A percentile compares a stretch with the other conserved stretches of the same genome.
These are phyloP conservation scores for Leptinotarsa juncta DNA, from an alignment of 2,888 invertebrate genomes.

Conservation along the genomic window DNA sequence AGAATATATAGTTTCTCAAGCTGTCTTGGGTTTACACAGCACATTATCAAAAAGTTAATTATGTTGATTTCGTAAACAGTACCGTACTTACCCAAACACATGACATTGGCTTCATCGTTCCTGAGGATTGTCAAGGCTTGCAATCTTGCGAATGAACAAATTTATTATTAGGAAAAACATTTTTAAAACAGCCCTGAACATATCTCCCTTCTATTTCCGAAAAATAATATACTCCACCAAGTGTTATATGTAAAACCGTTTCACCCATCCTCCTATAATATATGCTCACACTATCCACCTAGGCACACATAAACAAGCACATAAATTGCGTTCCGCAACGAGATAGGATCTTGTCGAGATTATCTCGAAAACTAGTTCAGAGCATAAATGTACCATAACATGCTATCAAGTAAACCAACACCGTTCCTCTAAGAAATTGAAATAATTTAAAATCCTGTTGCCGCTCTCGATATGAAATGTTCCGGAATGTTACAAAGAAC, in stretches of 20 bases:
- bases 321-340: constrained; percentile 40
- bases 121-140: no score
- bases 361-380: constrained; percentile 36
- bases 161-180: no score
- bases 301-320: constrained; percentile 29
- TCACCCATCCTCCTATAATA: not conserved
- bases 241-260: constrained; percentile 8
- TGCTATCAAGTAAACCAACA: constrained; percentile 32
- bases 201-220: not conserved
- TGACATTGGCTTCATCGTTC: no score
- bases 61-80: no score
- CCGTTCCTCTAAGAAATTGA: constrained; percentile 30
- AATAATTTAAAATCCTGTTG: constrained; percentile 27
- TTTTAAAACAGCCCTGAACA: no score
- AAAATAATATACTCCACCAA: not conserved
- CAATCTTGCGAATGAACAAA: no score
- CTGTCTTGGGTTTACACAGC: no score
- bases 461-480: not conserved
- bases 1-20: no score
- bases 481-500: not conserved
- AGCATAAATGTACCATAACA: constrained; percentile 37
- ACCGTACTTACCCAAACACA: no score
- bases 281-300: constrained; percentile 19
- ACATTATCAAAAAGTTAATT: no score
- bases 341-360: constrained; percentile 41